Conservation (phyloP, 2,888 invertebrate genomes). For the Prenolepis imparis region DNA sequence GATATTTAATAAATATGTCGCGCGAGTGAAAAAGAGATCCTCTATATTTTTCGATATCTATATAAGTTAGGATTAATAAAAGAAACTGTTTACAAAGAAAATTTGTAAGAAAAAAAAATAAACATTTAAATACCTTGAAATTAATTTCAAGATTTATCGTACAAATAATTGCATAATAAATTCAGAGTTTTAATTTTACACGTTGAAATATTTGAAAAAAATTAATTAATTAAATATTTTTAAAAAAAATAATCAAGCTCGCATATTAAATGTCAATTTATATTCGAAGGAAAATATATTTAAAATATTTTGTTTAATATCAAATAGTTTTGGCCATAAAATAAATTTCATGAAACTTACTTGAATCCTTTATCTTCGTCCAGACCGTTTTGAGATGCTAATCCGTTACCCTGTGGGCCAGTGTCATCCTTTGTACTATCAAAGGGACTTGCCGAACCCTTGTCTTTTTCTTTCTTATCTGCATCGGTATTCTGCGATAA, state of each 20-base stretch:
- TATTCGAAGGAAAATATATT: not conserved
- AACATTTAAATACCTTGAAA: not conserved
- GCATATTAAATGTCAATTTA: not conserved
- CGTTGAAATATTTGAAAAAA: not conserved
- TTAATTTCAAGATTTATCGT: slow-evolving; percentile 1
- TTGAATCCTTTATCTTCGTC: slow-evolving; percentile 97
- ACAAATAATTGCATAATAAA: not conserved
- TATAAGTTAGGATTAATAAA: not conserved
- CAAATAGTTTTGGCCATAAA: not conserved
- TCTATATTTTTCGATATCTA: not conserved
- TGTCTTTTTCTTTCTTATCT: slow-evolving; percentile 87
- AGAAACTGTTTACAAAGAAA: not conserved
- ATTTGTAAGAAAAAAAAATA: not conserved
- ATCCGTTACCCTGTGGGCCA: slow-evolving; percentile 87
- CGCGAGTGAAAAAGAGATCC: not conserved
- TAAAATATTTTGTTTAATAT: not conserved
- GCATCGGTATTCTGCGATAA: slow-evolving; percentile 80
- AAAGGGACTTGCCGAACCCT: slow-evolving; percentile 88
- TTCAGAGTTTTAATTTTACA: not conserved
- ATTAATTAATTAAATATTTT: not conserved
- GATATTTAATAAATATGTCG: not conserved
- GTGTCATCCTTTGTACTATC: slow-evolving; percentile 88
- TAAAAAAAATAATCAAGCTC: no score
- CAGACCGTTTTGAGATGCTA: slow-evolving; percentile 89
- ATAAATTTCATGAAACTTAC: slow-evolving; percentile 88